Conservation (phyloP, 2,888 invertebrate genomes). For the Pheosia gnoma region DNA sequence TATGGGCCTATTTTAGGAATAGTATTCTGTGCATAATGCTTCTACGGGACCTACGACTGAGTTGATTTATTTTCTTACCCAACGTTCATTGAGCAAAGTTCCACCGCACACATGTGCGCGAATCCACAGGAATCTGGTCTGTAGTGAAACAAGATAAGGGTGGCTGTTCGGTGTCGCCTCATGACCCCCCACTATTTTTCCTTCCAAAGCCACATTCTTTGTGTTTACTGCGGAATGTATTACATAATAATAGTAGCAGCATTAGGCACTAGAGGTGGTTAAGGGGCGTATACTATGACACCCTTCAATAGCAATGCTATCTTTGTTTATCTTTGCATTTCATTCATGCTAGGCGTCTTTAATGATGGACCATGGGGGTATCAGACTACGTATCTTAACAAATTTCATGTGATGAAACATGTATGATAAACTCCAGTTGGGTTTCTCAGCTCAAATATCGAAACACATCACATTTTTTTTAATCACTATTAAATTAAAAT, state of each 20-base stretch:
- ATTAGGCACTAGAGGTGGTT: neutral
- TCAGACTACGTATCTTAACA: too few species aligned
- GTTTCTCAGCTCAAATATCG: too few species aligned
- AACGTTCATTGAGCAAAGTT: conserved; percentile 66
- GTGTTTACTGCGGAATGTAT: conserved; percentile 15
- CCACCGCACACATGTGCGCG: conserved; percentile 73
- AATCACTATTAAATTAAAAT: too few species aligned
- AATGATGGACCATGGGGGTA: too few species aligned
- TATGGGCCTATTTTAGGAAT: too few species aligned
- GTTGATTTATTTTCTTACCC: conserved; percentile 52
- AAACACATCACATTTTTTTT: neutral
- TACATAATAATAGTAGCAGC: too few species aligned
- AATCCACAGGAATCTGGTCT: conserved; percentile 64
- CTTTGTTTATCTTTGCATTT: too few species aligned
- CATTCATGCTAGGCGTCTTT: too few species aligned
- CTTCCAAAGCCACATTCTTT: conserved; percentile 22
- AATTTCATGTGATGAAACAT: too few species aligned
- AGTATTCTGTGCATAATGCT: neutral
- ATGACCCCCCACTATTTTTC: conserved; percentile 69
- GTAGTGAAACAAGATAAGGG: conserved; percentile 77
- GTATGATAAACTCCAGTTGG: too few species aligned
- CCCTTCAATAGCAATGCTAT: too few species aligned
- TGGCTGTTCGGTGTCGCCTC: conserved; percentile 68
- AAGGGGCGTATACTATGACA: too few species aligned
- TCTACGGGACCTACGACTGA: neutral